Conservation (phyloP, 2,888 invertebrate genomes). For the Vandiemenella viatica region DNA sequence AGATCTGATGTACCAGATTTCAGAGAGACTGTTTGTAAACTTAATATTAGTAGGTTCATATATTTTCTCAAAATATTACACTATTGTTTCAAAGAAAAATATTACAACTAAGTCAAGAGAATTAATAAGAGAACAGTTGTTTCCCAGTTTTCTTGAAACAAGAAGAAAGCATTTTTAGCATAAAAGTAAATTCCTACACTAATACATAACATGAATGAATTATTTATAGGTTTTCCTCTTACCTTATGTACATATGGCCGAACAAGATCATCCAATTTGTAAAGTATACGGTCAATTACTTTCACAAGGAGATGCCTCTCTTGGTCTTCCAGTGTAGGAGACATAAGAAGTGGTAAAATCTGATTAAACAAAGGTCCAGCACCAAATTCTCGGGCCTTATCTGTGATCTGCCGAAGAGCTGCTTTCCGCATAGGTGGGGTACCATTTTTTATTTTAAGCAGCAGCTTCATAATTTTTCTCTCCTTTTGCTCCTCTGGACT, state of each 20-base stretch:
- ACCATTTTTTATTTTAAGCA: slow-evolving; percentile 97
- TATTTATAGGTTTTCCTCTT: slow-evolving; percentile 20
- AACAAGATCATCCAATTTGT: slow-evolving; percentile 95
- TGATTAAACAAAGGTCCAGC: slow-evolving; percentile 98
- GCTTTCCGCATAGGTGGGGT: slow-evolving; percentile 99
- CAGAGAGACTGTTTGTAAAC: too few species aligned
- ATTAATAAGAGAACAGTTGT: too few species aligned
- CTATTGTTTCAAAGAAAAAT: too few species aligned
- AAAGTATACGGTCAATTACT: slow-evolving; percentile 95
- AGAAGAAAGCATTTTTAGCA: too few species aligned
- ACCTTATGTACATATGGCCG: slow-evolving; percentile 97
- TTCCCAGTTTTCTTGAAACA: too few species aligned
- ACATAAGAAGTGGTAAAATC: slow-evolving; percentile 97
- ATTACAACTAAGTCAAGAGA: too few species aligned
- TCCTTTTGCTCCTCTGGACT: slow-evolving; percentile 96
- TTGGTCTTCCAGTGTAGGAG: slow-evolving; percentile 97
- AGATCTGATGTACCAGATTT: too few species aligned
- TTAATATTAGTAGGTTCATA: too few species aligned
- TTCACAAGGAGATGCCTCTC: slow-evolving; percentile 97
- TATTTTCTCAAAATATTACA: too few species aligned
- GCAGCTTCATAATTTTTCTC: slow-evolving; percentile 94
- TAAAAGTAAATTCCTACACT: too few species aligned
- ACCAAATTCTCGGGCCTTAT: slow-evolving; percentile 95
- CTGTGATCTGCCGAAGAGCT: slow-evolving; percentile 91
- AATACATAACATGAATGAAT: too few species aligned